Evolutionary conservation across 1,140 invertebrate species (phyloP), one percentile per base, ranked within the genome.

Genomic region (Pinna nobilis): DNA sequence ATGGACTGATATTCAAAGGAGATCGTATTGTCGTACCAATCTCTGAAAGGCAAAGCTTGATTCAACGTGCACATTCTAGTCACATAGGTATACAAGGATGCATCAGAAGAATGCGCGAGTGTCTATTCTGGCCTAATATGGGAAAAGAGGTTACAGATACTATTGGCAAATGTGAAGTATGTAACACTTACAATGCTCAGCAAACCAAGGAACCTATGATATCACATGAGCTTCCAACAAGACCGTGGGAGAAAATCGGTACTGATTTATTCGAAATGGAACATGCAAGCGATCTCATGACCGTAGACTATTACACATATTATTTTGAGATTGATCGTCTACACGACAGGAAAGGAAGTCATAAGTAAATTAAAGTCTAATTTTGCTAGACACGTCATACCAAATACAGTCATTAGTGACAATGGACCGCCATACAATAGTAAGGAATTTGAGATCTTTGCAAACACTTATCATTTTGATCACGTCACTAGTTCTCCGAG

Each of bases 171-270:
- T 80, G 78, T 70, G 67, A 71, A 20, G 60, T 53, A 1, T 82
- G 78, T 64, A n/a, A 41, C 15, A 23, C 59, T 41, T 71, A 20
- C 44, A 28, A 28, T 2, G 30, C 23, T 3, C 35, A 67, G 13
- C 76, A 74, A 44, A 55, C 15, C 4, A 66, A 61, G 41, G 71
- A 80, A 61, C 35, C 61, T 23, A 67, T 77, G 13, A 50, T 49
- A 13, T 50, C 53, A 33, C 75, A 78, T 53, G 69, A 76, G 1
- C 47, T 79, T 25, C 74, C 74, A 50, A 35, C 59, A n/a, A 44
- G 60, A n/a, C 71, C 77, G 11, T 82, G 78, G 72, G 50, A 72
- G n/a, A 76, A 76, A 51, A 65, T 72, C 20, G 71, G 71, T 4
- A 70, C 33, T 49, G 65, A 74, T 69, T 49, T 74, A 25, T 59